Evolutionary conservation across 2,113 vertebrate genomes (phyloP).

Genomic region (Leptosomus discolor): DNA sequence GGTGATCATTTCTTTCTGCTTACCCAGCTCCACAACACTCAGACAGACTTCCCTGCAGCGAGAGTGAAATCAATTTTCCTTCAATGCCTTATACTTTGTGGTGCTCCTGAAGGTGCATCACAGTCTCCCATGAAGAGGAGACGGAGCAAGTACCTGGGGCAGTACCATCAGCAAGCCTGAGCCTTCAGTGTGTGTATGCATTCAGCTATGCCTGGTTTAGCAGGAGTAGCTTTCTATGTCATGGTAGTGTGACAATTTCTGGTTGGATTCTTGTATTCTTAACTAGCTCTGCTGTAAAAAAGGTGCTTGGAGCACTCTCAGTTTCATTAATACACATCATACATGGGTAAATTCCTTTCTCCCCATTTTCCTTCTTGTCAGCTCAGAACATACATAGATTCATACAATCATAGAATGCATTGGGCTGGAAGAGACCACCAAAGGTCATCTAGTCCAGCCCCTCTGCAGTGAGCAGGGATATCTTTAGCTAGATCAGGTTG

Average conservation of each 20-base stretch:
- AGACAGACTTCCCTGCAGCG: background rate
- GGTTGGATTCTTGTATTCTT: background rate
- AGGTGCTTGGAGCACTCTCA: background rate
- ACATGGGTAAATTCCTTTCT: background rate
- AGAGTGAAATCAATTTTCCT: background rate
- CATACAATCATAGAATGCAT: too few species aligned
- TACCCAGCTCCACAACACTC: background rate
- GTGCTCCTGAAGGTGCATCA: background rate
- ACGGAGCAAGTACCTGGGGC: background rate
- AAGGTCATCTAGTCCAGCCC: too few species aligned
- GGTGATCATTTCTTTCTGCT: background rate
- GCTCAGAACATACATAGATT: too few species aligned
- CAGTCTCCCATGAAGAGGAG: background rate
- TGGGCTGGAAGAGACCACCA: too few species aligned
- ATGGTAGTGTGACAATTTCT: background rate
- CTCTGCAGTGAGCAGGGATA: too few species aligned
- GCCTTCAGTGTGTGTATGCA: background rate
- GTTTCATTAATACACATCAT: background rate
- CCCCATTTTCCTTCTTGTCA: fast-evolving
- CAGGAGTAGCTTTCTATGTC: background rate
- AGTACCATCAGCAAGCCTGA: background rate
- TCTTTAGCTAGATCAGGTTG: too few species aligned
- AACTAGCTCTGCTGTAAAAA: background rate
- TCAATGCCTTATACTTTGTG: background rate
- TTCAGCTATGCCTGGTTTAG: background rate